A percentile compares a stretch with the other conserved stretches of the same genome.
These are phyloP conservation scores for Lasioglossum morio DNA, from an alignment of 2,888 invertebrate species.

Conservation along the genomic window DNA sequence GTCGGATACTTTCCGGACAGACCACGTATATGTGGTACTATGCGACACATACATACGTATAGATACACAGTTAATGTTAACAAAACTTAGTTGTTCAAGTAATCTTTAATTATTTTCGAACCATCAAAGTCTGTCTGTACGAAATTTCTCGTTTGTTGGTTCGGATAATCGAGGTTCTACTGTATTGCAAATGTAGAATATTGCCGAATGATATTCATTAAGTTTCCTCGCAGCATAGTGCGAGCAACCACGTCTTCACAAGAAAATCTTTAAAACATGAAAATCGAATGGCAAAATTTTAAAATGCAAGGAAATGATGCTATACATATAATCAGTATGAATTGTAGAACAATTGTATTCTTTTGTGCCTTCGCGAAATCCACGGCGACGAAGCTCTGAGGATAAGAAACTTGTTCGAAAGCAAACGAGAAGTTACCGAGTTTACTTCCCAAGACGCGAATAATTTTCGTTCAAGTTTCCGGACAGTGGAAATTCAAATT, in stretches of 20 bases:
- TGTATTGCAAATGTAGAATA: no score
- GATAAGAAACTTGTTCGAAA: slow-evolving; percentile 62
- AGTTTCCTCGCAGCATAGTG: neutral
- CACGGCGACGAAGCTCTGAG: slow-evolving; percentile 41
- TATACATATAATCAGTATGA: slow-evolving; percentile 33
- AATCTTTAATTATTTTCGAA: no score
- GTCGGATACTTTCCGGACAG: no score
- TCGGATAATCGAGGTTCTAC: no score
- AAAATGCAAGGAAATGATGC: slow-evolving; percentile 12
- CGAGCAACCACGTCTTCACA: neutral
- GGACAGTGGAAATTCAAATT: slow-evolving; percentile 63
- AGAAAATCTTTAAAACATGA: neutral
- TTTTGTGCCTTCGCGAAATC: slow-evolving; percentile 39
- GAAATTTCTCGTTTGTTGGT: no score
- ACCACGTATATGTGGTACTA: no score
- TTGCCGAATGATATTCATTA: neutral
- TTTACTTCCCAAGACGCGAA: slow-evolving; percentile 60
- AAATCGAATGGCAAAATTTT: neutral
- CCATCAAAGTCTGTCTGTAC: no score
- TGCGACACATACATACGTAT: no score
- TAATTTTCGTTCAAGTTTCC: slow-evolving; percentile 55
- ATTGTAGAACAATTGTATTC: slow-evolving; percentile 46
- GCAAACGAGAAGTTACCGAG: slow-evolving; percentile 60
- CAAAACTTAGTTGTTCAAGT: no score
- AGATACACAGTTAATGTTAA: no score